phyloP scores from a whole-genome alignment of 2,113 vertebrate genomes.

The Jacana jacana region DNA sequence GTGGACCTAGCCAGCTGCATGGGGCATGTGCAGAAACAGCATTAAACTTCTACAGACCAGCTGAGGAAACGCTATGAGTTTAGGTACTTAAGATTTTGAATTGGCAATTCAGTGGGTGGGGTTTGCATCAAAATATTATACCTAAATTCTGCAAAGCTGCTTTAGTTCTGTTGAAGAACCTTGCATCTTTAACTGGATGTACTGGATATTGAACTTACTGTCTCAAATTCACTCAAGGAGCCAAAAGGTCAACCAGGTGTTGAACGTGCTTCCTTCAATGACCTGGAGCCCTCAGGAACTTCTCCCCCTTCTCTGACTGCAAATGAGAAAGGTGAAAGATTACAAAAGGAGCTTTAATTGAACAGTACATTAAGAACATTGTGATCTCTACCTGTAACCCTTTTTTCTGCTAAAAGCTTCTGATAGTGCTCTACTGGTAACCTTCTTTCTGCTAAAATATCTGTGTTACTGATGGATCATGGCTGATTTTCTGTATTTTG shows the following conservation, averaged over 20 bases:
- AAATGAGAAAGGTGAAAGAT: neutral
- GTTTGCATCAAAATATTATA: neutral
- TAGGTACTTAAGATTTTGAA: neutral
- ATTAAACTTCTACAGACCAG: neutral
- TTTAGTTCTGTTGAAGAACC: neutral
- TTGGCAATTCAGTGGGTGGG: neutral
- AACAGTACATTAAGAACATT: neutral
- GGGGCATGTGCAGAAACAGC: neutral
- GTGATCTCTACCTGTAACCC: neutral
- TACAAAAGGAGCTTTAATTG: neutral
- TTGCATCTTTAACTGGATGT: neutral
- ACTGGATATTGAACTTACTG: neutral
- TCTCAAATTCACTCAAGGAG: neutral
- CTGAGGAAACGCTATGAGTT: rapidly evolving
- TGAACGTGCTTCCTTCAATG: neutral
- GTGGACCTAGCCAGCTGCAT: neutral
- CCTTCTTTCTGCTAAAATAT: conserved; percentile 4
- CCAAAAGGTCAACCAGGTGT: neutral
- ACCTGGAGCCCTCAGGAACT: neutral
- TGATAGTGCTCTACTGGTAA: neutral
- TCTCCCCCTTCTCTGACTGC: neutral
- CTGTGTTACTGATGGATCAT: neutral
- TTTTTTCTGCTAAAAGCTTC: neutral
- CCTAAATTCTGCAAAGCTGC: neutral
- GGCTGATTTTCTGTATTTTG: conserved; percentile 11